phyloP scores from a whole-genome alignment of 2,113 vertebrate genomes.

The Prionailurus bengalensis region DNA sequence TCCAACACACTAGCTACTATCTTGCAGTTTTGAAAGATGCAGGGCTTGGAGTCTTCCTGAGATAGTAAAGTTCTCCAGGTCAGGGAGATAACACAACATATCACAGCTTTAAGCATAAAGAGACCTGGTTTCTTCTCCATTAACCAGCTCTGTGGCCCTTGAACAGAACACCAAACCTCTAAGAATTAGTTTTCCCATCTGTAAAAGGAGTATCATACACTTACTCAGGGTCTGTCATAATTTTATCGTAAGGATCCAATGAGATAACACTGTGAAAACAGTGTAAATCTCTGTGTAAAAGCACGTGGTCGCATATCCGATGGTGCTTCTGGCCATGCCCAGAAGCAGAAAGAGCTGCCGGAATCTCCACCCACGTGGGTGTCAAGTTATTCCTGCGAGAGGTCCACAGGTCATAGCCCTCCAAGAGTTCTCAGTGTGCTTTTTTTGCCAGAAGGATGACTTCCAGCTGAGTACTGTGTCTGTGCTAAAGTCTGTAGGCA shows the following conservation, averaged over 20 bases:
- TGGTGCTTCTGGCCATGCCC: neutral
- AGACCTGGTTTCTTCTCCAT: neutral
- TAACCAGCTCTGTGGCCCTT: neutral
- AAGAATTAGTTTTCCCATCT: neutral
- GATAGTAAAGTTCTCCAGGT: neutral
- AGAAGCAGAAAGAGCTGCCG: neutral
- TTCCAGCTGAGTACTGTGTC: neutral
- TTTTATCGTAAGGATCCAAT: neutral
- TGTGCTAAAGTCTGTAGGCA: conserved; percentile 54
- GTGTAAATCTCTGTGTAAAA: neutral
- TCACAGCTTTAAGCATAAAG: neutral
- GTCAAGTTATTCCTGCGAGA: neutral
- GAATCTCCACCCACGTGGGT: neutral
- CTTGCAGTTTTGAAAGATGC: neutral
- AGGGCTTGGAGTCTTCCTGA: neutral
- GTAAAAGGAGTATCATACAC: neutral
- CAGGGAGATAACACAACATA: neutral
- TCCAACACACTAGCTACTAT: neutral
- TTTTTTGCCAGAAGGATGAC: neutral
- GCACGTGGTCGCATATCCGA: neutral
- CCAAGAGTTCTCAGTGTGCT: neutral
- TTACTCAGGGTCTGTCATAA: neutral
- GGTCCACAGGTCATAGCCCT: neutral
- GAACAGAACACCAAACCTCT: neutral
- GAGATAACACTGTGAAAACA: neutral